A percentile compares a stretch with the other conserved stretches of the same genome.
phyloP scores from a whole-genome alignment of 2,888 invertebrate species.

The Pecten maximus region DNA sequence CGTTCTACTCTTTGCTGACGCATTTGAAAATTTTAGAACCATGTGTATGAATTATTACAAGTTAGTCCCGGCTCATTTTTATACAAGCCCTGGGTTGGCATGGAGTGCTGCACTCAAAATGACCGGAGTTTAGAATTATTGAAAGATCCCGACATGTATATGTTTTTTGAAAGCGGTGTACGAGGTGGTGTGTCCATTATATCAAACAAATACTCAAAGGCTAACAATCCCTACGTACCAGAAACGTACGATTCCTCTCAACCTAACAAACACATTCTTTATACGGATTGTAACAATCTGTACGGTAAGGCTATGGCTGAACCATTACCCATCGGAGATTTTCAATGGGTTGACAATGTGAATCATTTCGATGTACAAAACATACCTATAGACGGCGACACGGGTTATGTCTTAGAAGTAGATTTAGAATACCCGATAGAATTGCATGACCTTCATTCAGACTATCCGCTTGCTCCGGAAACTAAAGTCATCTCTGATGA shows the following conservation, averaged over 20 bases:
- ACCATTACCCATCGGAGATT: conserved; percentile 67
- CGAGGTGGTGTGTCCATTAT: too few relatives aligned
- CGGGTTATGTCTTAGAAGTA: conserved; percentile 81
- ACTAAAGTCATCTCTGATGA: conserved; percentile 47
- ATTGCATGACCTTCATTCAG: conserved; percentile 78
- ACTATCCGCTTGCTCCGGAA: conserved; percentile 74
- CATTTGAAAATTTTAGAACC: conserved; percentile 77
- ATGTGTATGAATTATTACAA: conserved; percentile 64
- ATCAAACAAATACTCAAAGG: too few relatives aligned
- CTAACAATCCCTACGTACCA: too few relatives aligned
- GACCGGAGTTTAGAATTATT: too few relatives aligned
- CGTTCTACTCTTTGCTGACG: conserved; percentile 74
- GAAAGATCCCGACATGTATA: too few relatives aligned
- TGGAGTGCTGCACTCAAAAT: too few relatives aligned
- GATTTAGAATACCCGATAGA: conserved; percentile 81
- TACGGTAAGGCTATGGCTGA: conserved; percentile 63
- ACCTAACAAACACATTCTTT: conserved; percentile 30
- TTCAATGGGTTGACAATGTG: conserved; percentile 55
- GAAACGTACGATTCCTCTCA: conserved; percentile 22
- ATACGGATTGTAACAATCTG: conserved; percentile 49
- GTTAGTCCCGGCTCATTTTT: conserved; percentile 72
- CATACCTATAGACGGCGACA: conserved; percentile 25
- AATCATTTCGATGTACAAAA: conserved; percentile 35
- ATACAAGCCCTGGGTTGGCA: conserved; percentile 73
- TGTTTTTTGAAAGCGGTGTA: too few relatives aligned